Conservation (phyloP, 2,797 vertebrate species). For the Acanthiza pusilla region DNA sequence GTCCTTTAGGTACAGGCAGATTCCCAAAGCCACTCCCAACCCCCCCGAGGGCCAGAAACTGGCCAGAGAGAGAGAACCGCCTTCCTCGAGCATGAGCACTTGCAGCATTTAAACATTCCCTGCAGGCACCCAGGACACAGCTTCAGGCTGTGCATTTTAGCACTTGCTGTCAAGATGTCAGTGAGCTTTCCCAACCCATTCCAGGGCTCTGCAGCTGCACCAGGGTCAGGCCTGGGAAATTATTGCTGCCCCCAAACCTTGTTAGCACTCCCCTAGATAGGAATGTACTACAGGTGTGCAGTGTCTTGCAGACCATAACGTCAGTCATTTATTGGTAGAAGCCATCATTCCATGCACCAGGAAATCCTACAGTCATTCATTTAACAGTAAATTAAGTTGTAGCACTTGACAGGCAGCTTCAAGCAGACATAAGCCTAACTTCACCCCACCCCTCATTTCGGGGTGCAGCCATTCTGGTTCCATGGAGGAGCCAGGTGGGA, state of each 20-base stretch:
- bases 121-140: not conserved
- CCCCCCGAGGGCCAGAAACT: not conserved
- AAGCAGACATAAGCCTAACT: not conserved
- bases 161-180: not conserved
- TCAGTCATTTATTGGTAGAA: constrained; percentile 50
- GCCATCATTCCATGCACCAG: constrained; percentile 24
- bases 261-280: not conserved
- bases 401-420: not conserved
- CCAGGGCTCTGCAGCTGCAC: not conserved
- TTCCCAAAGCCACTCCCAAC: not conserved
- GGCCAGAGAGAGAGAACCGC: not conserved
- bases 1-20: not conserved
- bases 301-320: not conserved
- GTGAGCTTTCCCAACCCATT: not conserved
- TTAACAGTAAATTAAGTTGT: not conserved
- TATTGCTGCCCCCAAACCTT: not conserved
- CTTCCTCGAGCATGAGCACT: not conserved
- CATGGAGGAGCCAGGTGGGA: not conserved
- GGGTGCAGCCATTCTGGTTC: not conserved
- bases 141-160: not conserved
- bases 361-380: constrained; percentile 6
- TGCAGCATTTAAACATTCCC: not conserved
- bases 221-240: not conserved
- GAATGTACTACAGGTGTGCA: not conserved
- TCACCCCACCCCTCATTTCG: not conserved